phyloP scores from a whole-genome alignment of 2,113 vertebrate genomes.

The Thunnus thynnus region DNA sequence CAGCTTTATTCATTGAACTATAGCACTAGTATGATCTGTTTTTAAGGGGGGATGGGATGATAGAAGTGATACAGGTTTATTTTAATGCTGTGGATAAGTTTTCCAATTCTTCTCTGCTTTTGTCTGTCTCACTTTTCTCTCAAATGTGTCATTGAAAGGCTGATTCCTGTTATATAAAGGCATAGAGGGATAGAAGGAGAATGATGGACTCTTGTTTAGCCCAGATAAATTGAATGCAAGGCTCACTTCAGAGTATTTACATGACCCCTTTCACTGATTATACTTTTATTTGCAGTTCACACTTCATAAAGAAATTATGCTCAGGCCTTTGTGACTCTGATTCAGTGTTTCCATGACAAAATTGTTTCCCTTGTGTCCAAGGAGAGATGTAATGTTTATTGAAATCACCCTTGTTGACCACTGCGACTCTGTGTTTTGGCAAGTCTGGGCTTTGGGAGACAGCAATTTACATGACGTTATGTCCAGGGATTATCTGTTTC shows the following conservation, averaged over 20 bases:
- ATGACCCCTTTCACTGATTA: not conserved
- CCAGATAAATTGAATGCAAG: not conserved
- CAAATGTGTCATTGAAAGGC: not conserved
- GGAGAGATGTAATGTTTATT: slow-evolving; percentile 60
- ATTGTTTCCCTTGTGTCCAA: slow-evolving; percentile 10
- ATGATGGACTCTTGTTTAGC: not conserved
- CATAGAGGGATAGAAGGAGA: not conserved
- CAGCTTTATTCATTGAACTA: no score
- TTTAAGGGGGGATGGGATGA: not conserved
- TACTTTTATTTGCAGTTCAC: slow-evolving; percentile 23
- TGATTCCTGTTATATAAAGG: slow-evolving; percentile 1
- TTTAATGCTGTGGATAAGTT: not conserved
- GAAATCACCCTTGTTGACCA: slow-evolving; percentile 36
- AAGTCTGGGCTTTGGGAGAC: slow-evolving; percentile 32
- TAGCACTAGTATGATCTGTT: not conserved
- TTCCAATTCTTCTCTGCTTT: no score
- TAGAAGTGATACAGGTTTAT: not conserved
- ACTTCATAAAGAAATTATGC: slow-evolving; percentile 9
- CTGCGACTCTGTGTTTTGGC: slow-evolving; percentile 56
- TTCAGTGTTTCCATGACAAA: slow-evolving; percentile 59
- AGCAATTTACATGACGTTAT: slow-evolving; percentile 58
- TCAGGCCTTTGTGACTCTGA: slow-evolving; percentile 24
- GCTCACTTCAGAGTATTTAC: not conserved
- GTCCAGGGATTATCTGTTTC: slow-evolving; percentile 46
- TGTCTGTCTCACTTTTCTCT: not conserved